These are phyloP conservation scores for Eupithecia subfuscata DNA, from an alignment of 2,888 invertebrate genomes.

Conservation along the genomic window DNA sequence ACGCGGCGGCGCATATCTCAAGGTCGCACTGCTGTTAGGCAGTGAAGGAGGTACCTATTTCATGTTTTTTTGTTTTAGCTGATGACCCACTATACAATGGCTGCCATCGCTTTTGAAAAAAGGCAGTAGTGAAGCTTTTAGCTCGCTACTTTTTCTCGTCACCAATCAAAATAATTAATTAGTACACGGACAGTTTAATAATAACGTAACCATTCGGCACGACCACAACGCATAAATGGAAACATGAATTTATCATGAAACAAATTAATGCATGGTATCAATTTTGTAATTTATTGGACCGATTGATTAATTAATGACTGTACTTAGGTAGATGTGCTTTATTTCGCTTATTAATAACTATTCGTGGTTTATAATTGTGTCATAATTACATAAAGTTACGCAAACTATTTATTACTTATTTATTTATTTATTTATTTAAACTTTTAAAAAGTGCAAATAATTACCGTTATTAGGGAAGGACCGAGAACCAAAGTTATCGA, in stretches of 20 bases:
- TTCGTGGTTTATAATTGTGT: not conserved
- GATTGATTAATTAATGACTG: slow-evolving; percentile 9
- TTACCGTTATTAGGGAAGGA: too few relatives aligned
- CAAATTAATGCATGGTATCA: slow-evolving; percentile 6
- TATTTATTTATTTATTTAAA: too few relatives aligned
- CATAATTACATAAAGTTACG: not conserved
- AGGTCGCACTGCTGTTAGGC: not conserved
- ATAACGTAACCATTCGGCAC: not conserved
- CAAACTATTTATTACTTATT: too few relatives aligned
- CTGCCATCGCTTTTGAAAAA: not conserved
- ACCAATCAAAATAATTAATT: not conserved
- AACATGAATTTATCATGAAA: slow-evolving; percentile 6
- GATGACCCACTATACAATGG: not conserved
- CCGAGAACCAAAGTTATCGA: too few relatives aligned
- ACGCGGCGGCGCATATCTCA: not conserved
- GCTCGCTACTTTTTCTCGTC: not conserved
- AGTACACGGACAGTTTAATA: not conserved
- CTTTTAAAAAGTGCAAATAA: not conserved
- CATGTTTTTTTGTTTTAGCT: not conserved
- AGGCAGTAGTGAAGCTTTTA: not conserved
- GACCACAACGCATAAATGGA: slow-evolving; percentile 9
- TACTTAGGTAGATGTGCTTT: not conserved
- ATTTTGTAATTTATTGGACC: slow-evolving; percentile 6
- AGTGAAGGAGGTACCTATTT: not conserved
- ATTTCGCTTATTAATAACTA: not conserved